phyloP scores from a whole-genome alignment of 1,140 invertebrate species.

The Tachypleus tridentatus region DNA sequence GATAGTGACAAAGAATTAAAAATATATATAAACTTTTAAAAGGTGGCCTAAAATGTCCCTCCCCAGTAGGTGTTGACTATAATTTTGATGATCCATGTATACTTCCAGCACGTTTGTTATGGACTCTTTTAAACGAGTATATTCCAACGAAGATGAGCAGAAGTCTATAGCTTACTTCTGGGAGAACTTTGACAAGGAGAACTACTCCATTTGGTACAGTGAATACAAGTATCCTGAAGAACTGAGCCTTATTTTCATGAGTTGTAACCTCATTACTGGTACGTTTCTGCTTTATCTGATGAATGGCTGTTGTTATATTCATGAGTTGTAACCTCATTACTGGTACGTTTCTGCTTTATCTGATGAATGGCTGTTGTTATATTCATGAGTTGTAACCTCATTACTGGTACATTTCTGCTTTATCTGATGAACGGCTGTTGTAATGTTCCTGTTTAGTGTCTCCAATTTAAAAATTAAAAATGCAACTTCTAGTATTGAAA shows the following conservation, averaged over 20 bases:
- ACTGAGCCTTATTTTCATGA: conserved; percentile 87
- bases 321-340: conserved; percentile 92
- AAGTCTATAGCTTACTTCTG: conserved; percentile 96
- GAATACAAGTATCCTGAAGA: conserved; percentile 96
- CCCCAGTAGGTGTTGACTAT: too few relatives aligned
- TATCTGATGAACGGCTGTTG: too few relatives aligned
- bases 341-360: too few relatives aligned
- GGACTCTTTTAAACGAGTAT: conserved; percentile 94
- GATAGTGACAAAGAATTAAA: too few relatives aligned
- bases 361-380: too few relatives aligned
- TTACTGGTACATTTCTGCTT: neutral
- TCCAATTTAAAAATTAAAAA: too few relatives aligned
- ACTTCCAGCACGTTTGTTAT: conserved; percentile 56
- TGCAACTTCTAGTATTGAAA: too few relatives aligned
- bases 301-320: too few relatives aligned
- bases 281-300: too few relatives aligned
- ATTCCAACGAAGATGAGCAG: conserved; percentile 91
- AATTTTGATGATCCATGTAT: conserved; percentile 33
- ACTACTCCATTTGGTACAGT: conserved; percentile 95
- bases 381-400: too few relatives aligned
- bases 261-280: conserved; percentile 86
- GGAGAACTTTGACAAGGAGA: conserved; percentile 91
- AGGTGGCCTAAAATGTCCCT: too few relatives aligned
- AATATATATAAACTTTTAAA: too few relatives aligned
- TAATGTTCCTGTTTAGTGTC: conserved; percentile 27